phyloP scores from a whole-genome alignment of 2,888 invertebrate species.

The Creontiades dilutus region DNA sequence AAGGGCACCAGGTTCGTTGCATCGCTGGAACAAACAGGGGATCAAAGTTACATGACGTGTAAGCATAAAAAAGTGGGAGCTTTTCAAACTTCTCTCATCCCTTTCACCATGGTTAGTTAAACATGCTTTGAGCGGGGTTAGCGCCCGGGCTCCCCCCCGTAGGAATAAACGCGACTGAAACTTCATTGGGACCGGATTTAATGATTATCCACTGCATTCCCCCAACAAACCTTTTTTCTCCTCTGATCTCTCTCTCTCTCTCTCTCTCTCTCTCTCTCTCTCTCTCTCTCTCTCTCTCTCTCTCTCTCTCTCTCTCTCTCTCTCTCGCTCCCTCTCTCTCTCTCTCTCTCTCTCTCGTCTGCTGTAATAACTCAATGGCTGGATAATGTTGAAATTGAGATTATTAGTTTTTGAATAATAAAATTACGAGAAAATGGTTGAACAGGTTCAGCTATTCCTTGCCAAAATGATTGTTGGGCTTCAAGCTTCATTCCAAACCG shows the following conservation, averaged over 20 bases:
- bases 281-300: too few species aligned
- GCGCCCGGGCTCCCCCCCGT: background rate
- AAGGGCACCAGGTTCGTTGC: background rate
- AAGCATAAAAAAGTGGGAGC: slow-evolving; percentile 19
- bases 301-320: too few species aligned
- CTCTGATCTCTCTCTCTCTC: background rate
- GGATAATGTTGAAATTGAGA: too few species aligned
- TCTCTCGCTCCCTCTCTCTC: too few species aligned
- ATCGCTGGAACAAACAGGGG: slow-evolving; percentile 13
- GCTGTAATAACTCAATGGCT: too few species aligned
- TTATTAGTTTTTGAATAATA: too few species aligned
- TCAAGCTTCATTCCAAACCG: too few species aligned
- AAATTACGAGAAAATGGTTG: too few species aligned
- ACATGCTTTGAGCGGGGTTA: slow-evolving; percentile 39
- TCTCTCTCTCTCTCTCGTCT: too few species aligned
- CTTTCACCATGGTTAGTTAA: slow-evolving; percentile 15
- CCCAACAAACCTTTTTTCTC: background rate
- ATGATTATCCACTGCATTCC: slow-evolving; percentile 14
- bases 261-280: background rate
- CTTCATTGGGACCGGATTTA: slow-evolving; percentile 12
- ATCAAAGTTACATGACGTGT: slow-evolving; percentile 42
- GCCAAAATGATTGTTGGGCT: too few species aligned
- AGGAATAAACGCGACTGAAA: slow-evolving; percentile 22
- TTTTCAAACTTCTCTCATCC: slow-evolving; percentile 28
- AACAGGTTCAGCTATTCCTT: too few species aligned